Evolutionary conservation across 2,888 invertebrate genomes (phyloP).

Genomic region (Monoplex corrugatus): DNA sequence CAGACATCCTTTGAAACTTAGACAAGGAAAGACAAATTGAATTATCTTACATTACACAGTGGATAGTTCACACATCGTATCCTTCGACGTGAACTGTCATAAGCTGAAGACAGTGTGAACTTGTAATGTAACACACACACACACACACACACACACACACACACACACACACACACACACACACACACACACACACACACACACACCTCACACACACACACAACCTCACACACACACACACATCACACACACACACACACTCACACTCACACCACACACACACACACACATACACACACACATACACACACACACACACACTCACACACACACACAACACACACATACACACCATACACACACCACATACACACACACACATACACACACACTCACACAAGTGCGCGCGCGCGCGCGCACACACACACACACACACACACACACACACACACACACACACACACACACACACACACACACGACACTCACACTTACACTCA

Average conservation of each 20-base stretch:
- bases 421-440: too few species aligned
- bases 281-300: not conserved
- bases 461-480: too few species aligned
- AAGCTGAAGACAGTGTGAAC: too few species aligned
- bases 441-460: too few species aligned
- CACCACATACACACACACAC: not conserved
- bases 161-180: slow-evolving; percentile 6
- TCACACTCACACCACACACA: not conserved
- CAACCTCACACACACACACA: not conserved
- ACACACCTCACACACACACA: not conserved
- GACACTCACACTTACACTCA: too few species aligned
- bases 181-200: not conserved
- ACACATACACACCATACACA: not conserved
- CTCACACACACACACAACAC: not conserved
- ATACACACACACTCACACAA: not conserved
- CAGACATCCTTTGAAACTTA: not conserved
- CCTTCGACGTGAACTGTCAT: too few species aligned
- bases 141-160: slow-evolving; percentile 23
- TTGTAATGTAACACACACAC: not conserved
- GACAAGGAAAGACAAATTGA: not conserved
- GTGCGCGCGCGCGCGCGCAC: not conserved
- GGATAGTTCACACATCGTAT: too few species aligned
- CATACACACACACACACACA: not conserved
- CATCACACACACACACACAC: not conserved
- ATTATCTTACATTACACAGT: too few species aligned